These are phyloP conservation scores for Cheilosia urbana DNA, from an alignment of 2,888 invertebrate species.

Conservation along the genomic window DNA sequence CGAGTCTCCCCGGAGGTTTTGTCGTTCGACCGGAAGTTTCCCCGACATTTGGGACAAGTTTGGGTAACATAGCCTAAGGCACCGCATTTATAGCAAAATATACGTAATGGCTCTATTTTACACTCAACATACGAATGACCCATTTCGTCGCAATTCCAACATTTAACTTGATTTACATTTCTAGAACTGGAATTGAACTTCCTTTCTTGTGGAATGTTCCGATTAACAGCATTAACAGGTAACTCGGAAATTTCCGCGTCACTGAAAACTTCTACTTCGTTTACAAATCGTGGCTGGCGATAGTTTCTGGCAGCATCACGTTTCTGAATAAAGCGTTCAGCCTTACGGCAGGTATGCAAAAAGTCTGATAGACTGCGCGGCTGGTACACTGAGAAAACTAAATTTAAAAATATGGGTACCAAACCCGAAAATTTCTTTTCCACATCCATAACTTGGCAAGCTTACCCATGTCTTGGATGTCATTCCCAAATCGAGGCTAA, in stretches of 20 bases:
- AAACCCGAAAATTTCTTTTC: too few relatives aligned
- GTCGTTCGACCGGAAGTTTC: neutral
- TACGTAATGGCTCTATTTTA: neutral
- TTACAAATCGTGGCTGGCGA: neutral
- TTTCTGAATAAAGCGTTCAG: neutral
- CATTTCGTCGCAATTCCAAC: neutral
- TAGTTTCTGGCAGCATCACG: neutral
- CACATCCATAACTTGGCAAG: too few relatives aligned
- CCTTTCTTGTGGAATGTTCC: neutral
- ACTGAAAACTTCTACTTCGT: neutral
- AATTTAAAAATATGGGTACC: too few relatives aligned
- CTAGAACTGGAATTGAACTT: neutral
- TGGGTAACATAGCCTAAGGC: neutral
- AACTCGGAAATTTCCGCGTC: neutral
- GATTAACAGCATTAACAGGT: neutral
- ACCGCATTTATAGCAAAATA: neutral
- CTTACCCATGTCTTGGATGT: too few relatives aligned
- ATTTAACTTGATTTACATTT: neutral
- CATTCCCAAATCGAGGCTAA: too few relatives aligned
- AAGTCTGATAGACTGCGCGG: neutral
- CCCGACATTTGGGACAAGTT: constrained; percentile 1
- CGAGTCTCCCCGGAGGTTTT: neutral
- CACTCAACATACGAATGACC: neutral
- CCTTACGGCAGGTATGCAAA: neutral
- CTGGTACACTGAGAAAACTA: too few relatives aligned